Evolutionary conservation across 2,888 invertebrate genomes (phyloP).

Genomic region (Abscondita cerata): DNA sequence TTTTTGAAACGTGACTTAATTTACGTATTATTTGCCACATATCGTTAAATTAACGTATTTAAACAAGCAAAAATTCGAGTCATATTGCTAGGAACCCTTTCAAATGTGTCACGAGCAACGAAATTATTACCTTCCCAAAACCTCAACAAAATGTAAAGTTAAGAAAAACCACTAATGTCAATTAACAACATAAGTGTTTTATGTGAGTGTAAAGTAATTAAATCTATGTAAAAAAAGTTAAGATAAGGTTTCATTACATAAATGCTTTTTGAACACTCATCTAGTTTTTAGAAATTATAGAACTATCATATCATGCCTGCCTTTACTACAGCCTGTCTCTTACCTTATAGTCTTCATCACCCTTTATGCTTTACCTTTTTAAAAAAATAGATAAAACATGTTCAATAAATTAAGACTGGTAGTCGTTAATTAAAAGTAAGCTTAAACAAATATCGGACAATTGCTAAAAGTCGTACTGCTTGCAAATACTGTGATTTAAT

Average conservation of each 20-base stretch:
- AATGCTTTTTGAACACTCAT: background rate
- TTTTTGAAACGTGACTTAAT: no score
- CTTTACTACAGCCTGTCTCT: slow-evolving; percentile 42
- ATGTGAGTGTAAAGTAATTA: slow-evolving; percentile 16
- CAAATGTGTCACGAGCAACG: no score
- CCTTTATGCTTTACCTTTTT: slow-evolving; percentile 22
- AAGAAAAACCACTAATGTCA: slow-evolving; percentile 31
- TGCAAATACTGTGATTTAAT: no score
- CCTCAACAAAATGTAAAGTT: slow-evolving; percentile 14
- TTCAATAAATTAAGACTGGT: slow-evolving; percentile 34
- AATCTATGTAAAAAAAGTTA: background rate
- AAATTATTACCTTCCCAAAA: background rate
- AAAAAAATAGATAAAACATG: slow-evolving; percentile 22
- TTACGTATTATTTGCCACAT: no score
- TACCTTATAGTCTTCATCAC: slow-evolving; percentile 19
- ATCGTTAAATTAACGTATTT: no score
- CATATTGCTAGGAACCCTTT: no score
- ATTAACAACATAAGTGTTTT: slow-evolving; percentile 33
- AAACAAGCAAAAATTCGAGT: no score
- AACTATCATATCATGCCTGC: slow-evolving; percentile 44
- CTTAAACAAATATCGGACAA: background rate
- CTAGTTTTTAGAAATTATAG: slow-evolving; percentile 19
- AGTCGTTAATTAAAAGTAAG: slow-evolving; percentile 12
- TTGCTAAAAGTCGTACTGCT: background rate
- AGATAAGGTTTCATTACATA: no score